Percentiles rank a stretch among this genome's conserved stretches.
phyloP scores from a whole-genome alignment of 1,140 invertebrate species.

The Drosophila subpulchrella region DNA sequence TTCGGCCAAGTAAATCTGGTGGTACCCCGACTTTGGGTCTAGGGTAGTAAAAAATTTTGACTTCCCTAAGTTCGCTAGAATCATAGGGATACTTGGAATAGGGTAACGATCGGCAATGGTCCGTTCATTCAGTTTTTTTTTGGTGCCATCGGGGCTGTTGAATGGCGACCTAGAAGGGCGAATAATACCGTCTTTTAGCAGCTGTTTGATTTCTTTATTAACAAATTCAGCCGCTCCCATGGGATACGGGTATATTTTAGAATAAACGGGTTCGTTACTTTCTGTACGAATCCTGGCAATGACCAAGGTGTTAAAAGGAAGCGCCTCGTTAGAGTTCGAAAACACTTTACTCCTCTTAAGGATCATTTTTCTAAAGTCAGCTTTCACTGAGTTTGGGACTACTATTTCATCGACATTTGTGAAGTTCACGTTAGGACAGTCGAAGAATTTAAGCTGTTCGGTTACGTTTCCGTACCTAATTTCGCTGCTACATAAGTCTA shows the following conservation, averaged over 20 bases:
- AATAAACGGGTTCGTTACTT: neutral
- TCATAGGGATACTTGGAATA: neutral
- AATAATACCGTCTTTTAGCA: neutral
- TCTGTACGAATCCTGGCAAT: neutral
- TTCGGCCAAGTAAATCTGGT: neutral
- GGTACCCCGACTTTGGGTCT: too few relatives aligned
- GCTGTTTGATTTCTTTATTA: neutral
- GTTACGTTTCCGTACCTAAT: neutral
- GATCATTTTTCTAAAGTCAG: neutral
- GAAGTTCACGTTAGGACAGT: neutral
- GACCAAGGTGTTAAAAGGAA: neutral
- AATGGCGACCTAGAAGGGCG: neutral
- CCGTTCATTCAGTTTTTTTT: neutral
- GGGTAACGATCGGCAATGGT: neutral
- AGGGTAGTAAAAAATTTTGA: too few relatives aligned
- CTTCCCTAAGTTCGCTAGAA: neutral
- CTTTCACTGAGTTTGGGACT: neutral
- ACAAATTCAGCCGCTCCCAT: neutral
- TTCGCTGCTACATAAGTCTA: neutral
- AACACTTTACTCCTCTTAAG: neutral
- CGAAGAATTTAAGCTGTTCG: neutral
- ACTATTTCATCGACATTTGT: too few relatives aligned
- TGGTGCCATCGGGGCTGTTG: neutral
- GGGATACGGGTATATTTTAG: too few relatives aligned
- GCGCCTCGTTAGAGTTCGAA: neutral